Evolutionary conservation across 2,888 invertebrate genomes (phyloP).

Genomic region (Sminthurides aquaticus): DNA sequence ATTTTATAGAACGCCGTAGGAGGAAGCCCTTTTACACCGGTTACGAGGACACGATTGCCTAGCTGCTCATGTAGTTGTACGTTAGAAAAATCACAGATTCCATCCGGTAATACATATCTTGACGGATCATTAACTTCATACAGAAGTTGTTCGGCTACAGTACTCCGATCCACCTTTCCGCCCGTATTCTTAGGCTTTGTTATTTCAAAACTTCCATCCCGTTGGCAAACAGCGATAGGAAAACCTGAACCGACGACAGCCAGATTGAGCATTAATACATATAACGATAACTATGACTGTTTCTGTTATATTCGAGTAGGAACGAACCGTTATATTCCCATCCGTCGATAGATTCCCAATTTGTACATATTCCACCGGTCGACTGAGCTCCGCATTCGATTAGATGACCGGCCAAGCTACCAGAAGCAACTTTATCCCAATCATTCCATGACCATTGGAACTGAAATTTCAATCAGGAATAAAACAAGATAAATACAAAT

Average conservation of each 20-base stretch:
- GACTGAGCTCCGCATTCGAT: conserved; percentile 52
- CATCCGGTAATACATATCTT: conserved; percentile 50
- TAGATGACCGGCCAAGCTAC: conserved; percentile 51
- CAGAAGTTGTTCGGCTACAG: conserved; percentile 50
- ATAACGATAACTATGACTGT: too few relatives aligned
- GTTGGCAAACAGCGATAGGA: conserved; percentile 49
- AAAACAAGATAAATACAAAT: not conserved
- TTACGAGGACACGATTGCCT: conserved; percentile 46
- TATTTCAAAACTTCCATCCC: conserved; percentile 47
- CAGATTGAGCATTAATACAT: not conserved
- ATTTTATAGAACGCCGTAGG: conserved; percentile 49
- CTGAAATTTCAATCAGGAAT: conserved; percentile 41
- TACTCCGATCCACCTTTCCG: conserved; percentile 47
- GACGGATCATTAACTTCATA: conserved; percentile 51
- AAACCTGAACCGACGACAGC: too few relatives aligned
- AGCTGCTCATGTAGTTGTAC: conserved; percentile 44
- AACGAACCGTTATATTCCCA: conserved; percentile 47
- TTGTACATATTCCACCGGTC: conserved; percentile 52
- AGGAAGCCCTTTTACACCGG: conserved; percentile 48
- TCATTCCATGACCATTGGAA: conserved; percentile 48
- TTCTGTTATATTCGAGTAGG: too few relatives aligned
- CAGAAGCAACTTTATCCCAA: conserved; percentile 48
- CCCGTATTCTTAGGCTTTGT: conserved; percentile 50
- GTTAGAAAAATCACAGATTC: conserved; percentile 49
- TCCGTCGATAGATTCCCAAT: conserved; percentile 49